A percentile compares a stretch with the other conserved stretches of the same genome.
Conservation (phyloP, 2,888 invertebrate species). For the Cheilosia impressa region DNA sequence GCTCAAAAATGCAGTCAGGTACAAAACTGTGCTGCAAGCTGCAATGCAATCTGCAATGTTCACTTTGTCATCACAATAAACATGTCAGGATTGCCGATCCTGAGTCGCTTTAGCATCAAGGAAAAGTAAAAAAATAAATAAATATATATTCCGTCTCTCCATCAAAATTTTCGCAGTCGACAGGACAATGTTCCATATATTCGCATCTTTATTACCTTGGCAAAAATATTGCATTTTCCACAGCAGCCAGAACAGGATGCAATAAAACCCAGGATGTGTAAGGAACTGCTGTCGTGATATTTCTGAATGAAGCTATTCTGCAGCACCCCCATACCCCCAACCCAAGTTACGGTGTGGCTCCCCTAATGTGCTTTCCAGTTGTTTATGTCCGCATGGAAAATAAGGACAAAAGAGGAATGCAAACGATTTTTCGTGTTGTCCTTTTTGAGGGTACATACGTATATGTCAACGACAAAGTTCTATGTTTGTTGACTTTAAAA, state of each 20-base stretch:
- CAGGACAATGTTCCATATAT: constrained; percentile 59
- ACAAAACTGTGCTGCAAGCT: too few species aligned
- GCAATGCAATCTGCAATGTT: constrained; percentile 11
- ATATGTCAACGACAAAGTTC: constrained; percentile 25
- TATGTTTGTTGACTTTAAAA: constrained; percentile 50
- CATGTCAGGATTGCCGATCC: constrained; percentile 38
- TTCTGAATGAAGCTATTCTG: constrained; percentile 69
- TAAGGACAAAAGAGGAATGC: constrained; percentile 13
- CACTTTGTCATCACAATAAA: constrained; percentile 46
- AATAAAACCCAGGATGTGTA: constrained; percentile 70
- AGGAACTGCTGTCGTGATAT: constrained; percentile 68
- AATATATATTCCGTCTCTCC: constrained; percentile 30
- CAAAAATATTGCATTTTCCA: constrained; percentile 64
- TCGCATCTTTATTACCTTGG: constrained; percentile 62
- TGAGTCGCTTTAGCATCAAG: neutral
- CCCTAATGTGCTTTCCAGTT: constrained; percentile 42
- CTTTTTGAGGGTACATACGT: constrained; percentile 11
- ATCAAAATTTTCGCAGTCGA: constrained; percentile 59
- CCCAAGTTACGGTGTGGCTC: constrained; percentile 23
- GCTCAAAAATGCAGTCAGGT: too few species aligned
- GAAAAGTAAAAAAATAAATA: constrained; percentile 3
- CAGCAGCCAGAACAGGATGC: constrained; percentile 60
- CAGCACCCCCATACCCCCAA: constrained; percentile 8
- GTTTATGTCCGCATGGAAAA: constrained; percentile 43
- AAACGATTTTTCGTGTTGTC: constrained; percentile 4